These are phyloP conservation scores for Hydropotes inermis DNA, from an alignment of 2,113 vertebrate genomes.

Conservation along the genomic window DNA sequence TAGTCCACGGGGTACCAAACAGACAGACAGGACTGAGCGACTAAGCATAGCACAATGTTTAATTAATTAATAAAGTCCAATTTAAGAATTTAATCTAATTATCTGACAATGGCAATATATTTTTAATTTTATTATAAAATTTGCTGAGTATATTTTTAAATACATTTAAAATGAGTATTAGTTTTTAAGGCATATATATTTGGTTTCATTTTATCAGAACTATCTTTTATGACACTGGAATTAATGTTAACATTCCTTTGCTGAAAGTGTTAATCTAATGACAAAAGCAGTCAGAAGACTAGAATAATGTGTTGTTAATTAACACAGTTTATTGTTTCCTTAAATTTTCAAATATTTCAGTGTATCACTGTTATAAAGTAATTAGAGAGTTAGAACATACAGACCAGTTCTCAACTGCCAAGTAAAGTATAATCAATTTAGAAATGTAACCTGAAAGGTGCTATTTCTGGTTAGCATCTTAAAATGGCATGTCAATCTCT, in stretches of 20 bases:
- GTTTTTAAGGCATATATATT: neutral
- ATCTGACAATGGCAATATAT: neutral
- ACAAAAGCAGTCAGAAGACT: constrained; percentile 27
- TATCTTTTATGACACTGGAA: neutral
- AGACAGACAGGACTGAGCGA: neutral
- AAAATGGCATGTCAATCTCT: neutral
- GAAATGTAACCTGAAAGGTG: constrained; percentile 21
- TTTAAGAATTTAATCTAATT: neutral
- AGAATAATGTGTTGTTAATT: constrained; percentile 33
- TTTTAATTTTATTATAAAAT: neutral
- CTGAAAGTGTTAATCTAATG: neutral
- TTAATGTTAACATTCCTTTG: constrained; percentile 3
- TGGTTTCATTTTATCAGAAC: neutral
- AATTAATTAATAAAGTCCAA: neutral
- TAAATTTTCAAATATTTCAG: constrained; percentile 48
- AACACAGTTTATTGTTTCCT: constrained; percentile 28
- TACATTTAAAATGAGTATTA: neutral
- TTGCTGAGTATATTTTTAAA: neutral
- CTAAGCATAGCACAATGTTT: neutral
- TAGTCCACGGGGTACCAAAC: fast-evolving
- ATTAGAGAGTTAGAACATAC: neutral
- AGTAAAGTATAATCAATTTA: neutral
- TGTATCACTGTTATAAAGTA: neutral
- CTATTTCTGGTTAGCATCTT: constrained; percentile 18
- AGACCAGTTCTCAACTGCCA: neutral